These are phyloP conservation scores for Mactra quadrangularis DNA, from an alignment of 1,140 invertebrate genomes.

Conservation along the genomic window DNA sequence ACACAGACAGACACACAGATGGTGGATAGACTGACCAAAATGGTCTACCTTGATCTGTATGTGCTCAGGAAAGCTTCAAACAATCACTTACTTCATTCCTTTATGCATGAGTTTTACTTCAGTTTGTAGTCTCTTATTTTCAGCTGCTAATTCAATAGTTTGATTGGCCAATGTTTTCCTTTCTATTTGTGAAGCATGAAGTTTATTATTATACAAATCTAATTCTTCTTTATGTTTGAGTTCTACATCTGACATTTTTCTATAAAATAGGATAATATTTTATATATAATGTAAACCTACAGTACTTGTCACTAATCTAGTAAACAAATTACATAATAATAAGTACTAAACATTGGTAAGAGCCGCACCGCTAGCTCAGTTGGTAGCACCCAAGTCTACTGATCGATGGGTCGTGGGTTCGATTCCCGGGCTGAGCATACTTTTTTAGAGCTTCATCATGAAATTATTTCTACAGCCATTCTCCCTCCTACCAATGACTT, in stretches of 20 bases:
- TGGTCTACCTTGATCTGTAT: no score
- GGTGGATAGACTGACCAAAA: neutral
- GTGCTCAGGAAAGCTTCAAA: no score
- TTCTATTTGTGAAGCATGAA: constrained; percentile 73
- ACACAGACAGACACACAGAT: neutral
- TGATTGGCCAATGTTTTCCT: constrained; percentile 69
- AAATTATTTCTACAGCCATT: no score
- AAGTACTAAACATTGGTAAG: neutral
- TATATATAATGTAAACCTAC: neutral
- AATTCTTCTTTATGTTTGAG: constrained; percentile 70
- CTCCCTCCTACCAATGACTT: no score
- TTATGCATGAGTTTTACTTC: constrained; percentile 76
- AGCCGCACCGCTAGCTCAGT: no score
- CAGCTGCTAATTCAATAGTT: constrained; percentile 71
- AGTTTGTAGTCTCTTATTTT: constrained; percentile 72
- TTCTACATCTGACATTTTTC: constrained; percentile 72
- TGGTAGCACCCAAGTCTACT: no score
- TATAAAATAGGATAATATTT: constrained; percentile 45
- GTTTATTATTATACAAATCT: constrained; percentile 70
- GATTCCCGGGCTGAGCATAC: no score
- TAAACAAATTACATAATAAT: neutral
- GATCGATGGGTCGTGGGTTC: no score
- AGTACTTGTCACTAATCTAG: no score
- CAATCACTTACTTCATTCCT: constrained; percentile 67
- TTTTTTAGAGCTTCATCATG: no score